These are phyloP conservation scores for Phortica okadai DNA, from an alignment of 2,888 invertebrate species.

Conservation along the genomic window DNA sequence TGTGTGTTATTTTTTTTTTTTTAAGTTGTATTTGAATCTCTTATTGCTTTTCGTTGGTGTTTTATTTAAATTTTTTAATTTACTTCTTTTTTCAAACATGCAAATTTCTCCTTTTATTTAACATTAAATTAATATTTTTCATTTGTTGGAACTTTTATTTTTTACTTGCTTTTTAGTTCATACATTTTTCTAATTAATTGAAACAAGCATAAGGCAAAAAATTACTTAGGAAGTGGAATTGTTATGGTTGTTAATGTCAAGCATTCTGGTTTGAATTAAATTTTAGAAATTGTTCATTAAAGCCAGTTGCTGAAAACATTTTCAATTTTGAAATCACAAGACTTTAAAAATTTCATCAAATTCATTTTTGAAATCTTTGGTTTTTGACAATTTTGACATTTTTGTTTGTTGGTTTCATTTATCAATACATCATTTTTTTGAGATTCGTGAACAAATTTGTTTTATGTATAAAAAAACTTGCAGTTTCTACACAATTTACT, in stretches of 20 bases:
- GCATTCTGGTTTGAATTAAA: neutral
- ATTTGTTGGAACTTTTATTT: constrained; percentile 7
- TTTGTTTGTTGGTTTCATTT: too few relatives aligned
- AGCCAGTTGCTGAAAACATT: neutral
- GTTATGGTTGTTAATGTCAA: constrained; percentile 29
- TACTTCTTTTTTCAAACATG: constrained; percentile 14
- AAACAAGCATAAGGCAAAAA: constrained; percentile 55
- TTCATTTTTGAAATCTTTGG: constrained; percentile 8
- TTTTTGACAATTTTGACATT: neutral
- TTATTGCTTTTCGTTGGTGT: constrained; percentile 25
- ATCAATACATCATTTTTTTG: neutral
- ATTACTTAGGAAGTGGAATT: constrained; percentile 52
- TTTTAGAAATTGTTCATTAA: too few relatives aligned
- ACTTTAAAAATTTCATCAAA: neutral
- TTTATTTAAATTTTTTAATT: constrained; percentile 5
- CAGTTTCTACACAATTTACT: neutral
- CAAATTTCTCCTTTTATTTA: neutral
- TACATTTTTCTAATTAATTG: constrained; percentile 29
- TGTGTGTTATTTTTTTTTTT: constrained; percentile 1
- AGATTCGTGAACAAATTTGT: neutral
- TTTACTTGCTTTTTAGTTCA: constrained; percentile 28
- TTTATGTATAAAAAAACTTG: neutral
- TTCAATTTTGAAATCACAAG: neutral
- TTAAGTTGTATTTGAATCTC: constrained; percentile 7
- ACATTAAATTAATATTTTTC: constrained; percentile 25